Evolutionary conservation across 2,797 vertebrate species (phyloP).

Genomic region (Darevskia mixta): DNA sequence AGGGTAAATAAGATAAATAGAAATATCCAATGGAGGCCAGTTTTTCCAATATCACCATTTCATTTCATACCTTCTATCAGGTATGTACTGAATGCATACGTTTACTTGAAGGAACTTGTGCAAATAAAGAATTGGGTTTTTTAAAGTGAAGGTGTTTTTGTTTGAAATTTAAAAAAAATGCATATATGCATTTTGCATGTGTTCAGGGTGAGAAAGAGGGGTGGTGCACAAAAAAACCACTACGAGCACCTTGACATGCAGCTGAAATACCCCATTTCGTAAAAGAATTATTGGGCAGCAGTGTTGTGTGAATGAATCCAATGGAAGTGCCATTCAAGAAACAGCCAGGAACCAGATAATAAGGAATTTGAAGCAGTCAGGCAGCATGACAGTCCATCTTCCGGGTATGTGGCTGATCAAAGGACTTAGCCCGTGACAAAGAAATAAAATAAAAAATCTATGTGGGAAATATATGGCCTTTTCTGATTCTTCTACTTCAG

Average conservation of each 20-base stretch:
- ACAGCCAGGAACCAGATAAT: slow-evolving; percentile 1
- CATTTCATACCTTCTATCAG: neutral
- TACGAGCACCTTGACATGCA: neutral
- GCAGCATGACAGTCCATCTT: neutral
- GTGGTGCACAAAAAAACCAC: neutral
- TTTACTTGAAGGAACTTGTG: neutral
- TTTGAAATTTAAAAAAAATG: neutral
- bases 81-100: neutral
- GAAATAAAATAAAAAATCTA: neutral
- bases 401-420: neutral
- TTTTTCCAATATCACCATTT: neutral
- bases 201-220: neutral
- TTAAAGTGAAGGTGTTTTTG: neutral
- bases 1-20: neutral
- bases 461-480: neutral
- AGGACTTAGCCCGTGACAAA: neutral
- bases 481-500: slow-evolving; percentile 12
- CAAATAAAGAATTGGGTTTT: neutral
- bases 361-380: slow-evolving; percentile 24
- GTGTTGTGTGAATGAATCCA: neutral
- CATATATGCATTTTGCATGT: neutral
- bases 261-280: neutral
- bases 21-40: neutral
- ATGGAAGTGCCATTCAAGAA: slow-evolving; percentile 11
- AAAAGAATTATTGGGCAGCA: neutral